These are phyloP conservation scores for Hydriomena furcata DNA, from an alignment of 2,888 invertebrate species.

Conservation along the genomic window DNA sequence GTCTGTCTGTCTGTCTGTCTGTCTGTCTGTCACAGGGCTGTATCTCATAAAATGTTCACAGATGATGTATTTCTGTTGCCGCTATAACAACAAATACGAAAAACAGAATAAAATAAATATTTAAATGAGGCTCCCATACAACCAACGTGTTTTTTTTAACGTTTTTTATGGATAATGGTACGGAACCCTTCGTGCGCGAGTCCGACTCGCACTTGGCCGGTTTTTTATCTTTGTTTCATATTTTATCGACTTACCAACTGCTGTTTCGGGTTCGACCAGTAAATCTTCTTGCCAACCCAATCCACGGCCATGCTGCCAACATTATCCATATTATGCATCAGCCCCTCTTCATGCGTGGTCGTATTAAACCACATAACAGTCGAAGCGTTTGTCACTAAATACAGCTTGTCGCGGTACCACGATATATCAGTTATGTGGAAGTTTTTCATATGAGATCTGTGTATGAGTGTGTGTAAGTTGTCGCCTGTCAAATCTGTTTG, in stretches of 20 bases:
- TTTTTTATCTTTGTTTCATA: neutral
- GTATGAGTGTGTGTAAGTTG: constrained; percentile 87
- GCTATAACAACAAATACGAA: too few relatives aligned
- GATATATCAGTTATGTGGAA: constrained; percentile 88
- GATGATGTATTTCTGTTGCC: too few relatives aligned
- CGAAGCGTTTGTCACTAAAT: constrained; percentile 89
- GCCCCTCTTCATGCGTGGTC: constrained; percentile 81
- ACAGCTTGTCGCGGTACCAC: constrained; percentile 90
- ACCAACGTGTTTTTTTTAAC: too few relatives aligned
- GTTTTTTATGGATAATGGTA: too few relatives aligned
- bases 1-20: too few relatives aligned
- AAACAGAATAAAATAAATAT: too few relatives aligned
- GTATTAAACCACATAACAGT: constrained; percentile 89
- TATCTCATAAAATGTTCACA: too few relatives aligned
- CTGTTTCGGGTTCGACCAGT: constrained; percentile 94
- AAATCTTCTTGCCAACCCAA: constrained; percentile 94
- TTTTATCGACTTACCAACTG: constrained; percentile 86
- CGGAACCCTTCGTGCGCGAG: too few relatives aligned
- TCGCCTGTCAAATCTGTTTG: constrained; percentile 93
- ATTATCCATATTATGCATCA: constrained; percentile 86
- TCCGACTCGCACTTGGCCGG: too few relatives aligned
- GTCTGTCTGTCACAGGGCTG: too few relatives aligned
- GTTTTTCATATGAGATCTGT: constrained; percentile 83
- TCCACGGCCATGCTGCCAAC: constrained; percentile 93
- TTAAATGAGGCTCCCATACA: too few relatives aligned